phyloP scores from a whole-genome alignment of 2,888 invertebrate genomes.

The Stenchaetothrips biformis region DNA sequence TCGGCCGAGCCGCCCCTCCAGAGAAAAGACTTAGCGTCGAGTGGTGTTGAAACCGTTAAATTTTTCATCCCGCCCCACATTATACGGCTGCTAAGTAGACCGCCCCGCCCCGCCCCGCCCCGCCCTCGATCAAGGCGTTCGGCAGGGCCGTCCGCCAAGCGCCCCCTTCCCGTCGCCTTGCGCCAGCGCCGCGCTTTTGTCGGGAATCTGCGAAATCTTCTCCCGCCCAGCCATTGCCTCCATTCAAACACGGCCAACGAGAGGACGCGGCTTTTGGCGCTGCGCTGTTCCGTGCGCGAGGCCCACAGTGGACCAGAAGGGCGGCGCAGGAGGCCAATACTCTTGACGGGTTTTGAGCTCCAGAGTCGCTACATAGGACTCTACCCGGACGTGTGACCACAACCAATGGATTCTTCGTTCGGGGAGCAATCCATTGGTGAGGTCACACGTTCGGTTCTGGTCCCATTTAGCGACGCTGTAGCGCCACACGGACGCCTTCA shows the following conservation, averaged over 20 bases:
- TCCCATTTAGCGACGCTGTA: too few species aligned
- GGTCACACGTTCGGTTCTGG: too few species aligned
- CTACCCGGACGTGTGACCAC: too few species aligned
- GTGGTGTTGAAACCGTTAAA: slow-evolving; percentile 18
- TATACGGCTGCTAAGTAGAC: slow-evolving; percentile 18
- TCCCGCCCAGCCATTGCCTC: neutral
- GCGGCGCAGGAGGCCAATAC: too few species aligned
- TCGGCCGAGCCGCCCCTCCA: neutral
- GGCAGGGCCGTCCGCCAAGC: neutral
- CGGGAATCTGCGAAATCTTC: slow-evolving; percentile 1
- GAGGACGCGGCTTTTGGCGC: neutral
- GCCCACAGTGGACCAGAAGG: neutral
- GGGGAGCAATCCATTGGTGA: too few species aligned
- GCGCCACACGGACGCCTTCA: too few species aligned
- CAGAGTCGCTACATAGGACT: too few species aligned
- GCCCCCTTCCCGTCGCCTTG: neutral
- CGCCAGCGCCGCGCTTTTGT: neutral
- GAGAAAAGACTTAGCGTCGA: neutral
- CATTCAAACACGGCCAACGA: neutral
- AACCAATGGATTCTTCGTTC: too few species aligned
- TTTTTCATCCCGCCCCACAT: slow-evolving; percentile 11
- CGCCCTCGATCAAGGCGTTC: neutral
- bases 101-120: neutral
- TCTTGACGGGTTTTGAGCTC: too few species aligned
- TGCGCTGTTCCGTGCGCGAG: neutral